Evolutionary conservation across 2,113 vertebrate species (phyloP).

Genomic region (Reinhardtius hippoglossoides): DNA sequence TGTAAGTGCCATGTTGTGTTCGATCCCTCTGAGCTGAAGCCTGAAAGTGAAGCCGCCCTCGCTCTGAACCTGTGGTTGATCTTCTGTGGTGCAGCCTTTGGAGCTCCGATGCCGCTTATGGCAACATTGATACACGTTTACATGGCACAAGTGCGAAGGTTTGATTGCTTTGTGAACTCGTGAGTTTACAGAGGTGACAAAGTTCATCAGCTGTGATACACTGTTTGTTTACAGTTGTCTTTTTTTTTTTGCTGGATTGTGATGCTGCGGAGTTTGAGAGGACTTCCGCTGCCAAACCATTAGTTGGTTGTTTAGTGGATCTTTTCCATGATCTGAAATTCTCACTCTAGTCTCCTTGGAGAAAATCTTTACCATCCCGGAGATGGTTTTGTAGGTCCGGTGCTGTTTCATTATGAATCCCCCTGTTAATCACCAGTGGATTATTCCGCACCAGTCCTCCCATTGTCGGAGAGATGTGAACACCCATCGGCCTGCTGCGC

Average conservation of each 20-base stretch:
- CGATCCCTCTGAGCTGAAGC: not conserved
- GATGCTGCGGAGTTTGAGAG: constrained; percentile 1
- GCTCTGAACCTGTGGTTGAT: constrained; percentile 36
- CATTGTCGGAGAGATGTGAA: constrained; percentile 54
- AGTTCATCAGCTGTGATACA: constrained; percentile 35
- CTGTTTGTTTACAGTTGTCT: constrained; percentile 29
- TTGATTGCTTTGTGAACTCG: constrained; percentile 12
- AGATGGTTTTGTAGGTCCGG: constrained; percentile 23
- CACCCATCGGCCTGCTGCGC: constrained; percentile 33
- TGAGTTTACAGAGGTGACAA: constrained; percentile 49
- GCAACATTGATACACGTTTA: constrained; percentile 34
- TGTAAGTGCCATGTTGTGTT: not conserved
- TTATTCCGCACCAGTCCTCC: constrained; percentile 67
- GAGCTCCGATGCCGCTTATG: constrained; percentile 23
- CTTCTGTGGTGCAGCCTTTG: constrained; percentile 29
- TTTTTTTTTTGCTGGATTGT: constrained; percentile 1
- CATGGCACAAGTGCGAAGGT: constrained; percentile 5
- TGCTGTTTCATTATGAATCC: constrained; percentile 38
- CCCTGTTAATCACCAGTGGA: constrained; percentile 64
- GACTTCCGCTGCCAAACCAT: constrained; percentile 19
- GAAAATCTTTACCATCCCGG: constrained; percentile 37
- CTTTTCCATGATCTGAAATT: constrained; percentile 4
- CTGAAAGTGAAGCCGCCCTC: constrained; percentile 3
- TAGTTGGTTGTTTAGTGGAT: not conserved
- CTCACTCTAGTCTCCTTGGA: constrained; percentile 1